phyloP scores from a whole-genome alignment of 2,113 vertebrate genomes.

The Verasper variegatus region DNA sequence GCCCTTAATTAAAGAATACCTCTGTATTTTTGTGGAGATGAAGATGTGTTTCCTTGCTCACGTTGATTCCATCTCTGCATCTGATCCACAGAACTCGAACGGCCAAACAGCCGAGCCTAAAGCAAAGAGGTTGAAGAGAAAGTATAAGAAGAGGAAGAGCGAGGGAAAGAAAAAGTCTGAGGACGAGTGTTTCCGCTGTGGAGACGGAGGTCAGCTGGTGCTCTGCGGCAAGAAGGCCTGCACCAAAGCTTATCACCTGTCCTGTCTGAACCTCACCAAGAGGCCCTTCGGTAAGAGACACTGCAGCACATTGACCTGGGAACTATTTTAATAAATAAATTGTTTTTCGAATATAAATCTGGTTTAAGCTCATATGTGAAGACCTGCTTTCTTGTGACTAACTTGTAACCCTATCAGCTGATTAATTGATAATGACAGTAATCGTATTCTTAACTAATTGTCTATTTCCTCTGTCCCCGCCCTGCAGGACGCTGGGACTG shows the following conservation, averaged over 20 bases:
- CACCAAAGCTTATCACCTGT: slow-evolving; percentile 96
- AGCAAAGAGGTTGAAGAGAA: slow-evolving; percentile 90
- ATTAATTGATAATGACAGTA: neutral
- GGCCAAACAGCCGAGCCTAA: slow-evolving; percentile 89
- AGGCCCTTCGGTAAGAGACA: slow-evolving; percentile 91
- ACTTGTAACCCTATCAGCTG: too few relatives aligned
- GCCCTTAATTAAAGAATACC: too few relatives aligned
- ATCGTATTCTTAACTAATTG: too few relatives aligned
- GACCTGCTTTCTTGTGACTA: too few relatives aligned
- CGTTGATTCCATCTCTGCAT: neutral
- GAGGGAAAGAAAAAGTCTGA: slow-evolving; percentile 86
- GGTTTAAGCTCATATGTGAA: too few relatives aligned
- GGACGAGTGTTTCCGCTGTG: slow-evolving; percentile 97
- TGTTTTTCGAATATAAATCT: too few relatives aligned
- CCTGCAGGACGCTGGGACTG: slow-evolving; percentile 96
- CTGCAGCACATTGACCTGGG: too few relatives aligned
- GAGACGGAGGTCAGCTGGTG: slow-evolving; percentile 94
- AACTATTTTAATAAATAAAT: too few relatives aligned
- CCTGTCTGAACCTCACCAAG: slow-evolving; percentile 93
- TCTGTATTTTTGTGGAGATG: neutral
- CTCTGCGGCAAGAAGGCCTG: slow-evolving; percentile 93
- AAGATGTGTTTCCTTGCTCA: neutral
- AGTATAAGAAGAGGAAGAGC: slow-evolving; percentile 85
- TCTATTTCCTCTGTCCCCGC: fast-evolving
- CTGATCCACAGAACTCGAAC: slow-evolving; percentile 72